Percentiles rank a stretch among this genome's conserved stretches.
Evolutionary conservation across 2,113 vertebrate genomes (phyloP).

Genomic region (Chionodraco myersi): DNA sequence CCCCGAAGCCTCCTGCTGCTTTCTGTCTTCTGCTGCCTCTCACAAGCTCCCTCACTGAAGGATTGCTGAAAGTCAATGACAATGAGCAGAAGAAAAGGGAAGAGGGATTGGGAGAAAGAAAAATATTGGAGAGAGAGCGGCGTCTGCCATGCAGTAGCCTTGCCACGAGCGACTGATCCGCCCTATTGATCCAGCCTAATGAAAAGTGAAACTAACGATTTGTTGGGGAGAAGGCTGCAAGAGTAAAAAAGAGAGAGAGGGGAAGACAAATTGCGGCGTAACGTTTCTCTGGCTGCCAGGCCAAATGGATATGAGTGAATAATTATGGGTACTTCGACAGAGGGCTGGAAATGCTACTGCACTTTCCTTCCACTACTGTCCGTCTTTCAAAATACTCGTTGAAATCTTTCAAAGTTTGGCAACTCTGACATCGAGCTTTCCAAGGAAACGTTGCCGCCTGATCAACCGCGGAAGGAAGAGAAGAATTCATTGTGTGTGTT

Average conservation of each 20-base stretch:
- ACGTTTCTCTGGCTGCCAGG: conserved; percentile 59
- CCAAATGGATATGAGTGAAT: conserved; percentile 76
- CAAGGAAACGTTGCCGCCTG: neutral
- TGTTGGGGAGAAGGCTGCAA: conserved; percentile 35
- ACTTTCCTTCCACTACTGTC: conserved; percentile 4
- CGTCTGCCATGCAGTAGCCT: conserved; percentile 61
- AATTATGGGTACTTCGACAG: conserved; percentile 65
- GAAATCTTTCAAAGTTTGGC: conserved; percentile 16
- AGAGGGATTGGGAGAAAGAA: conserved; percentile 24
- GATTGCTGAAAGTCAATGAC: conserved; percentile 33
- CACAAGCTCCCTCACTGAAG: conserved; percentile 15
- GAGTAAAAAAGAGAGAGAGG: conserved; percentile 43
- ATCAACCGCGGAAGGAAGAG: neutral
- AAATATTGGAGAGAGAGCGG: conserved; percentile 12
- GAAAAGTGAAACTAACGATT: conserved; percentile 82
- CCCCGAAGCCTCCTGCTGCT: conserved; percentile 16
- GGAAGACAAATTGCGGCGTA: conserved; percentile 75
- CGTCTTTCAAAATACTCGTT: neutral
- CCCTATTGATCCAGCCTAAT: conserved; percentile 80
- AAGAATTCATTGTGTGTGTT: neutral
- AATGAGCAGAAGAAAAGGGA: conserved; percentile 31
- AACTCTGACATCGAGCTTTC: conserved; percentile 7
- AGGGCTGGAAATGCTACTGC: conserved; percentile 41
- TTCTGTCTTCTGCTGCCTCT: neutral
- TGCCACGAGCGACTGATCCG: conserved; percentile 72